Base-by-base conservation (phyloP, 2,113 vertebrate species). In the Pseudopodoces humilis region DNA sequence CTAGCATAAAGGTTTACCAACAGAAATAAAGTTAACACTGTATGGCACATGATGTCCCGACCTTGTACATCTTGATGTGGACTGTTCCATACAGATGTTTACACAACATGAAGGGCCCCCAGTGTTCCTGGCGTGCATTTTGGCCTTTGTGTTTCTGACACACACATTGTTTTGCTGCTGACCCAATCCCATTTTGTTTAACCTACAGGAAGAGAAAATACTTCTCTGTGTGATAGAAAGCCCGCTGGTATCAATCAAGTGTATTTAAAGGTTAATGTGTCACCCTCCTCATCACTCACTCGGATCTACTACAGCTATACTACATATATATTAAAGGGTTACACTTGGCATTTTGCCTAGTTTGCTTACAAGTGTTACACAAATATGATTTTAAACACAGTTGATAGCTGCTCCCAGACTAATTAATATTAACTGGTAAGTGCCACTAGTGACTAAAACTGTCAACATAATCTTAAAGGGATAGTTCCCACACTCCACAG, bases 401-500 rank as follows among this genome's bases (percentile, higher is more conserved):
- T 14, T 80, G 68, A 94, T 13, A 95, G 83, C 78, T 5, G 12
- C 72, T 83, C 86, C 83, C 10, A 2, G 62, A 84, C 86, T 94
- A 86, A 94, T 92, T 79, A 85, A 59, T 88, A 83, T 94, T 75
- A 94, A 94, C 85, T 53, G 43, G 46, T 83, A 91, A 94, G 91
- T 96, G 83, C 80, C 90, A 93, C 92, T 93, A 92, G 72, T 92
- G 86, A 94, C 83, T 83, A 81, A 31, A 92, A 83, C 65, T 93
- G 80, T 80, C 88, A 90, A 86, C 59, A 27, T 52, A 94, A 91
- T 59, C 55, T 2, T 71, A 86, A 90, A 6, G 8, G 83, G 53
- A 81, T 43, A 94, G 63, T 56, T 91, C 76, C 90, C 85, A 81
- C 65, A 44, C 75, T 92, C 87, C 65, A 94, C 35, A 67, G 52